Conservation (phyloP, 35 echinoderm and acorn worm genomes). For the Ophiothrix spiculata region DNA sequence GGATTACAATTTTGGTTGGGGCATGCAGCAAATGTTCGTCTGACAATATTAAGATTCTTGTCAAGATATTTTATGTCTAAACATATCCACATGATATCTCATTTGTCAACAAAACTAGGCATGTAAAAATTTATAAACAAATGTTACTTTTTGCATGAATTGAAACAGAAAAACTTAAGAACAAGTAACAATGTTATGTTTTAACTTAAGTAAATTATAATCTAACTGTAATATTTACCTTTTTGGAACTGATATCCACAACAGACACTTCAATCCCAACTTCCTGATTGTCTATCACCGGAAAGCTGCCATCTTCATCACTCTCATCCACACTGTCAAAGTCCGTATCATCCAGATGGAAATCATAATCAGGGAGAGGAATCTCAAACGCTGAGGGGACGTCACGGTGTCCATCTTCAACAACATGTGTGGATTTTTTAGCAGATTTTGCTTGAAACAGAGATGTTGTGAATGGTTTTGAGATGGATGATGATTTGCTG, state of each 20-base stretch:
- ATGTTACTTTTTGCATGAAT: too few relatives aligned
- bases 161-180: too few relatives aligned
- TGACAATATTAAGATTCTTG: too few relatives aligned
- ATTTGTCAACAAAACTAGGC: too few relatives aligned
- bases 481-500: background rate
- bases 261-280: background rate
- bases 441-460: background rate
- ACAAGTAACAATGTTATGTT: too few relatives aligned
- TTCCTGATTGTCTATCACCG: background rate
- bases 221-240: too few relatives aligned
- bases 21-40: too few relatives aligned
- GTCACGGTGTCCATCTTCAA: background rate
- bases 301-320: background rate
- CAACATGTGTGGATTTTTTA: background rate
- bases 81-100: too few relatives aligned
- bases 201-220: too few relatives aligned
- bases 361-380: conserved; percentile 22
- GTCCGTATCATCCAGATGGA: background rate
- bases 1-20: too few relatives aligned
- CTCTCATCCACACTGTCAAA: background rate
- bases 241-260: background rate
- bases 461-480: background rate
- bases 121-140: too few relatives aligned
- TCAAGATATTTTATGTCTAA: too few relatives aligned
- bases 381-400: background rate